A percentile compares a stretch with the other conserved stretches of the same genome.
These are phyloP conservation scores for Willisornis vidua DNA, from an alignment of 2,113 vertebrate species.

Conservation along the genomic window DNA sequence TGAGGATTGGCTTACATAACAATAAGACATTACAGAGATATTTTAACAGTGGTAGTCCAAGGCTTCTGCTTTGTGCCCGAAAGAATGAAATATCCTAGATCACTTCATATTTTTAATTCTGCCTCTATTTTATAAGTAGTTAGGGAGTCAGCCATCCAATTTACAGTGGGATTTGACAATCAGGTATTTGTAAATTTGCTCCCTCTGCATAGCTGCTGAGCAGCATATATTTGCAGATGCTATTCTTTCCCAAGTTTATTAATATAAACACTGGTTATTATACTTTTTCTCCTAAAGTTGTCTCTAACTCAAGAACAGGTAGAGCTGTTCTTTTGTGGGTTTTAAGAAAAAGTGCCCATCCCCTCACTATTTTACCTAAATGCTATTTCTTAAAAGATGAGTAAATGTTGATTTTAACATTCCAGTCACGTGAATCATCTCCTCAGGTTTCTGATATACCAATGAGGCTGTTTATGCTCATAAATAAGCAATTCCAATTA, in stretches of 20 bases:
- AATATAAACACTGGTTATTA: not conserved
- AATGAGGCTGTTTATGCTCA: conserved; percentile 31
- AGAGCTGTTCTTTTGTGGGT: not conserved
- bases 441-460: conserved; percentile 2
- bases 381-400: not conserved
- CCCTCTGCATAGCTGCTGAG: not conserved
- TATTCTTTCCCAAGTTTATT: not conserved
- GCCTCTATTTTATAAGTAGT: not conserved
- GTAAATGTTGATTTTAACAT: conserved; percentile 35
- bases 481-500: conserved; percentile 65
- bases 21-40: not conserved
- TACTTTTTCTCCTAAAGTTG: not conserved
- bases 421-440: conserved; percentile 11
- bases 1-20: not conserved
- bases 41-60: not conserved
- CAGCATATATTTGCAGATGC: not conserved
- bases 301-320: not conserved
- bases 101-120: not conserved
- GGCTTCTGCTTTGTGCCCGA: not conserved
- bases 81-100: not conserved
- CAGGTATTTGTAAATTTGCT: not conserved
- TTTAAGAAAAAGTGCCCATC: not conserved
- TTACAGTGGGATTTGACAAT: not conserved
- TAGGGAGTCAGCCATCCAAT: not conserved
- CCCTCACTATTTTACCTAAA: not conserved